Percentiles rank a stretch among this genome's conserved stretches.
Evolutionary conservation across 2,888 invertebrate genomes (phyloP).

Genomic region (Oxycera nigricornis): DNA sequence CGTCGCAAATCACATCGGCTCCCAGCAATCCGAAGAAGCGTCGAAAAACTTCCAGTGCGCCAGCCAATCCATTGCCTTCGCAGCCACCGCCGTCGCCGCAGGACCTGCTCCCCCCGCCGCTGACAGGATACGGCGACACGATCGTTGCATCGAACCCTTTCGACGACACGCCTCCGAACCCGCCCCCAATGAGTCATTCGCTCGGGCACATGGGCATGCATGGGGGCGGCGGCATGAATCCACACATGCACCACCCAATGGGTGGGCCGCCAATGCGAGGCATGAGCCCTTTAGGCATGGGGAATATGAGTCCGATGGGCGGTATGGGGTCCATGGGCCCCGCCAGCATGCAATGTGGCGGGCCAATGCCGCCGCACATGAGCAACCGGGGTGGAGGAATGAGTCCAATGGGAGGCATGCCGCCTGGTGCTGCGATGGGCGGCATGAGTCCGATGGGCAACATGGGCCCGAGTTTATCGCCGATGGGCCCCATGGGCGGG

Average conservation of each 20-base stretch:
- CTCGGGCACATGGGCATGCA: conserved; percentile 69
- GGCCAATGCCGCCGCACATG: conserved; percentile 46
- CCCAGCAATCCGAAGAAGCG: conserved; percentile 88
- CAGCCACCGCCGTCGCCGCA: conserved; percentile 75
- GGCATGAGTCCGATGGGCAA: conserved; percentile 67
- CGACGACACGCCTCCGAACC: conserved; percentile 80
- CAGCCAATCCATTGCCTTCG: conserved; percentile 67
- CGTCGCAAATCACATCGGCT: conserved; percentile 75
- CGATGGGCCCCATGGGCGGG: conserved; percentile 71
- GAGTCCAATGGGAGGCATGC: conserved; percentile 61
- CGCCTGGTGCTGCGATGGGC: conserved; percentile 64
- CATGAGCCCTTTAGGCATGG: conserved; percentile 62
- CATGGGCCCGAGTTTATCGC: conserved; percentile 66
- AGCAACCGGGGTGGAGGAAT: conserved; percentile 61
- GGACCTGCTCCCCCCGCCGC: conserved; percentile 76
- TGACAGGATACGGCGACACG: conserved; percentile 90
- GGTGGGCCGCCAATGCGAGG: conserved; percentile 67
- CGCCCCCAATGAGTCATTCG: conserved; percentile 64
- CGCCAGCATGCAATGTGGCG: conserved; percentile 45
- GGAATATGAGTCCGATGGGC: conserved; percentile 66
- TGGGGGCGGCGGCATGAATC: conserved; percentile 53
- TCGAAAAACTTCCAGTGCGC: conserved; percentile 78
- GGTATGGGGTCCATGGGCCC: conserved; percentile 66
- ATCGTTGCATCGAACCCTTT: conserved; percentile 95
- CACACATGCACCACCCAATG: conserved; percentile 58